Base-by-base conservation (phyloP, 2,888 invertebrate species). In the Brenthis daphne region DNA sequence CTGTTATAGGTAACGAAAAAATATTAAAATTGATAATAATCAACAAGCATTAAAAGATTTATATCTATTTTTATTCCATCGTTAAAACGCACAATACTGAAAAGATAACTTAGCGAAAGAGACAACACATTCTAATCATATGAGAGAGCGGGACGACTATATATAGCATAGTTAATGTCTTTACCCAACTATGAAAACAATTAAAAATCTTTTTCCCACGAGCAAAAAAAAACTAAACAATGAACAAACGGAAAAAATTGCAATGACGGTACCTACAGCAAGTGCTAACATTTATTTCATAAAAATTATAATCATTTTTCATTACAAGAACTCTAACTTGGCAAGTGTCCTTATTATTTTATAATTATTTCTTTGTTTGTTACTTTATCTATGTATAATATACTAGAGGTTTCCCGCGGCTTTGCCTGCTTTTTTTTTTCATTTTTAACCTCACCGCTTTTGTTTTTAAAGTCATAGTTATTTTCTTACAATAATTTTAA, bases 171-270 rank as follows among this genome's bases (percentile, higher is more conserved):
- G 60, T 60, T 24, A 53, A 53, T 14, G 60, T 61, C 56, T 64
- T 20, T 61, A 48, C 48, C 64, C 64, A 57, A 47, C 64, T 37
- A 54, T 14, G 33, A 50, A 63, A 63, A 55, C 55, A 60, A 65
- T 53, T 69, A 48, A 65, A 65, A 65, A 53, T 53, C 33, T 53
- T 58, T 66, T 66, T 66, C 65, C 43, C 57, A 66, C 65, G 53
- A 66, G 48, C 29, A 43, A 65, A 65, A 29, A 20, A 29, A 66
- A 57, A 20, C 37, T 53, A 13, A 24, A 64, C 64, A 64, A 64
- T 64, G 51, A 48, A 29, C 3, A 47, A 64, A 55, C 43, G 24
- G 55, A 55, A 64, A 64, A 64, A 64, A 48, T 24, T 55, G 29
- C 54, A 20, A 53, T 53, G 43, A 29, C 64, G 16, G 64, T 64